Conservation (phyloP, 2,797 vertebrate genomes). For the Ceyx erithaca region DNA sequence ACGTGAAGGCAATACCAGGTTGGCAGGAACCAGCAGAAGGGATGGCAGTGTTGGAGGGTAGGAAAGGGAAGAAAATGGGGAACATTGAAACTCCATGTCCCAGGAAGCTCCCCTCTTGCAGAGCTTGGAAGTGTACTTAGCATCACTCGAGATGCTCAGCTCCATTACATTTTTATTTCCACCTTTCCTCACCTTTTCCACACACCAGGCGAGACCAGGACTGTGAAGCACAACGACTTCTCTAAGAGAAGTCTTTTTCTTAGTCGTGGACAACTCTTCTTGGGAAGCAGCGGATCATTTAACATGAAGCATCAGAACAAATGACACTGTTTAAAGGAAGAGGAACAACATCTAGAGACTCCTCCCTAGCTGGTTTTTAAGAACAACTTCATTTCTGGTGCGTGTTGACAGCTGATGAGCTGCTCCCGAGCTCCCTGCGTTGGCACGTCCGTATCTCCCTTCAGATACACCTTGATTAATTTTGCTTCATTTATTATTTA, state of each 20-base stretch:
- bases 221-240: neutral
- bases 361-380: neutral
- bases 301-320: neutral
- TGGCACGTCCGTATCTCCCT: neutral
- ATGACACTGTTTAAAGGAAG: neutral
- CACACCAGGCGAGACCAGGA: neutral
- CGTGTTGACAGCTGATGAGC: neutral
- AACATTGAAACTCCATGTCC: neutral
- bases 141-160: neutral
- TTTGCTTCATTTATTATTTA: conserved; percentile 65
- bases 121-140: neutral
- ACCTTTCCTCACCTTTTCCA: neutral
- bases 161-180: neutral
- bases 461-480: conserved; percentile 59
- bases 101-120: neutral
- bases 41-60: neutral
- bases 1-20: neutral
- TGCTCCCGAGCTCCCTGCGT: neutral
- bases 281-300: neutral
- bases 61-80: neutral
- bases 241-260: neutral
- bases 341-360: neutral
- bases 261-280: neutral
- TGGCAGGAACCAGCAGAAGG: neutral
- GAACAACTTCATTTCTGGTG: conserved; percentile 22